phyloP scores from a whole-genome alignment of 2,888 invertebrate genomes.

The Gisinianus flammeolus region DNA sequence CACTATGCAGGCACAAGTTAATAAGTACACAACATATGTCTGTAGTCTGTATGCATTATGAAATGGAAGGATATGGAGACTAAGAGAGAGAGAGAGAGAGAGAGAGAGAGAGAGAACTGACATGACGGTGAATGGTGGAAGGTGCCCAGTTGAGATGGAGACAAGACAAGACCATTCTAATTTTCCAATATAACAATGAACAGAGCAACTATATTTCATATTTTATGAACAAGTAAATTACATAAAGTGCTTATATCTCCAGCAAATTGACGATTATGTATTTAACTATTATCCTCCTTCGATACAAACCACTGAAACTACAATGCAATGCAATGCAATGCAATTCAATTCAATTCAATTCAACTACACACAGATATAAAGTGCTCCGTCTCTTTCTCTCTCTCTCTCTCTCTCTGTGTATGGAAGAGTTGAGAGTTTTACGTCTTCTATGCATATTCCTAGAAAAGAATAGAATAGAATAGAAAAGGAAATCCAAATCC shows the following conservation, averaged over 20 bases:
- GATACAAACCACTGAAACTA: not conserved
- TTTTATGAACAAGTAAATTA: conserved; percentile 22
- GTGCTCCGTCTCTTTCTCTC: not conserved
- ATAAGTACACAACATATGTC: not conserved
- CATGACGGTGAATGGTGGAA: not conserved
- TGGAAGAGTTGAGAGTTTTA: too few species aligned
- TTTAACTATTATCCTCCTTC: conserved; percentile 5
- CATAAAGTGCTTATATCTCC: conserved; percentile 24
- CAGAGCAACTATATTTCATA: not conserved
- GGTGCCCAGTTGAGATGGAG: conserved; percentile 24
- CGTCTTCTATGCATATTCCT: too few species aligned
- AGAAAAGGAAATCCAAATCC: too few species aligned
- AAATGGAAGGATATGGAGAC: not conserved
- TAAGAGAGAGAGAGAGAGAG: not conserved
- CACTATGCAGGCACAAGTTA: too few species aligned
- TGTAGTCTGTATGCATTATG: not conserved
- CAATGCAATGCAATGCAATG: not conserved
- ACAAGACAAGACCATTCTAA: conserved; percentile 22
- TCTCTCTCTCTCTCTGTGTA: too few species aligned
- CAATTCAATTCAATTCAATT: not conserved
- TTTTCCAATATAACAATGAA: conserved; percentile 15
- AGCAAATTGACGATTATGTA: conserved; percentile 23
- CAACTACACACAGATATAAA: not conserved
- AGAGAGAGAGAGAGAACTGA: too few species aligned
- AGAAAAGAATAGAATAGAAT: too few species aligned